Evolutionary conservation across 2,888 invertebrate genomes (phyloP).

Genomic region (Macrosoma leucophasiata): DNA sequence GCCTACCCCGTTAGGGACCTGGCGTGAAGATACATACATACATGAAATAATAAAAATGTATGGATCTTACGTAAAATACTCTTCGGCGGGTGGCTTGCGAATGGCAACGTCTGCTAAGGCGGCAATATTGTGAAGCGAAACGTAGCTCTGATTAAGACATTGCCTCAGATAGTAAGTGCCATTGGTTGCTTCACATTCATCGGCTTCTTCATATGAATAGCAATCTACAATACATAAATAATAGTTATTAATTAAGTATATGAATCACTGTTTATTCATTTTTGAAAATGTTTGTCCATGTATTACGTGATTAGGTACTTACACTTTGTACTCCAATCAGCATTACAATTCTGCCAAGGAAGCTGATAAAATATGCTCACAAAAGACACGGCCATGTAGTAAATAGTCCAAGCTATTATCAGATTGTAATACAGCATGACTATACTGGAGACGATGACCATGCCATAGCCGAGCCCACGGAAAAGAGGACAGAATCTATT

Average conservation of each 20-base stretch:
- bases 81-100: slow-evolving; percentile 81
- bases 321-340: slow-evolving; percentile 81
- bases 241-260: no score
- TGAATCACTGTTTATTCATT: no score
- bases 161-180: slow-evolving; percentile 79
- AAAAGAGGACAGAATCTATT: slow-evolving; percentile 86
- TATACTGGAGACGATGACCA: slow-evolving; percentile 84
- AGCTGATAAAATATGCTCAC: slow-evolving; percentile 78
- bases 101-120: slow-evolving; percentile 72
- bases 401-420: slow-evolving; percentile 86
- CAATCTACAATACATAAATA: slow-evolving; percentile 68
- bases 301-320: slow-evolving; percentile 38
- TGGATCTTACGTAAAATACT: slow-evolving; percentile 81
- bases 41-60: no score
- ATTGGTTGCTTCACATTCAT: slow-evolving; percentile 75
- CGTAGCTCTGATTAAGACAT: slow-evolving; percentile 77
- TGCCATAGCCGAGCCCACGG: slow-evolving; percentile 83
- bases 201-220: slow-evolving; percentile 80
- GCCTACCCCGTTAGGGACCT: no score
- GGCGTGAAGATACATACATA: no score
- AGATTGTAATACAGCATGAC: slow-evolving; percentile 86
- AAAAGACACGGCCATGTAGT: slow-evolving; percentile 79
- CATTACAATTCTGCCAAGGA: slow-evolving; percentile 84
- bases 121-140: slow-evolving; percentile 71
- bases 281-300: neutral